These are phyloP conservation scores for Caracal caracal DNA, from an alignment of 2,113 vertebrate genomes.

Conservation along the genomic window DNA sequence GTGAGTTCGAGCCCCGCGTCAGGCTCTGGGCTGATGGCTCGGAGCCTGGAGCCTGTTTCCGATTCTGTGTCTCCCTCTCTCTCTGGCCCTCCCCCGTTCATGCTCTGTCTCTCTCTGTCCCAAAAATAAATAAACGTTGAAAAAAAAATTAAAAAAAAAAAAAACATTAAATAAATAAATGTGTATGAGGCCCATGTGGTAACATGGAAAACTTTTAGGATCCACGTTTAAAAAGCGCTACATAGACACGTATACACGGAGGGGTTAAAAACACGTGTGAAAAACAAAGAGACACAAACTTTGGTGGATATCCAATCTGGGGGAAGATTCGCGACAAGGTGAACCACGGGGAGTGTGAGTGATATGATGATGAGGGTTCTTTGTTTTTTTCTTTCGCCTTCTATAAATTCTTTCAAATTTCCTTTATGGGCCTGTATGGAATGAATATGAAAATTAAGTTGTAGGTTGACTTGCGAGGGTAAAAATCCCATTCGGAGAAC, in stretches of 20 bases:
- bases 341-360: neutral
- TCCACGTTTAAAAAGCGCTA: slow-evolving; percentile 4
- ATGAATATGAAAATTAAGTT: neutral
- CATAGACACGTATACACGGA: neutral
- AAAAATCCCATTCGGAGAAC: neutral
- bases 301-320: neutral
- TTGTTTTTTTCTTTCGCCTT: slow-evolving; percentile 32
- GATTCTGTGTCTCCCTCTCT: too few species aligned
- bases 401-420: slow-evolving; percentile 5
- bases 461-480: neutral
- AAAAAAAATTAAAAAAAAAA: too few species aligned
- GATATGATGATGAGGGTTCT: neutral
- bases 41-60: too few species aligned
- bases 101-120: too few species aligned
- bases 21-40: too few species aligned
- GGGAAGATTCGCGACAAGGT: slow-evolving; percentile 7
- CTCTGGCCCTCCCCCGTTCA: too few species aligned
- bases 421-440: neutral
- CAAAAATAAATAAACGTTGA: too few species aligned
- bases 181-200: neutral
- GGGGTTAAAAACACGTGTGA: neutral
- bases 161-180: neutral
- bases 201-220: neutral
- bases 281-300: slow-evolving; percentile 3
- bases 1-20: too few species aligned